Conservation (phyloP, 1,140 invertebrate species). For the Drosophila yakuba region DNA sequence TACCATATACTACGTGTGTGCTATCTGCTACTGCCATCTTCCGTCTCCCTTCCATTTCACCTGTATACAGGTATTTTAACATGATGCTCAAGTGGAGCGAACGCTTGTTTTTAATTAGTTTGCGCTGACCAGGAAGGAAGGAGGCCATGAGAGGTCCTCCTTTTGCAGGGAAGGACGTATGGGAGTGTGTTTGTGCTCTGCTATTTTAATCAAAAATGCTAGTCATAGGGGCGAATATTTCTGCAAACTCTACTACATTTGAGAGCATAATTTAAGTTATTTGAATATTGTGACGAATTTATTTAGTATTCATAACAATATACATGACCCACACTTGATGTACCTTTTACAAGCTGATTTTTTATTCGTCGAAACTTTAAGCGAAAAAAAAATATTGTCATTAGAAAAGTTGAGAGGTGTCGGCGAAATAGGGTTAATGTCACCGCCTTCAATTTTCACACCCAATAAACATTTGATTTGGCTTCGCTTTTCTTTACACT, state of each 20-base stretch:
- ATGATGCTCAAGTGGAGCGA: slow-evolving; percentile 55
- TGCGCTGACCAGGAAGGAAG: slow-evolving; percentile 51
- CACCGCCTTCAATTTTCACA: slow-evolving; percentile 64
- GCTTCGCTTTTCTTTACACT: slow-evolving; percentile 44
- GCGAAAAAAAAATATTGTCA: slow-evolving; percentile 4
- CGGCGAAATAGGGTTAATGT: slow-evolving; percentile 46
- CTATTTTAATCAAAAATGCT: slow-evolving; percentile 58
- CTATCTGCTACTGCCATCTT: background rate
- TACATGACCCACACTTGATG: too few relatives aligned
- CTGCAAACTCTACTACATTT: slow-evolving; percentile 34
- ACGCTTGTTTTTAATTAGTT: slow-evolving; percentile 62
- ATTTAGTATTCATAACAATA: too few relatives aligned
- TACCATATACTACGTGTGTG: background rate
- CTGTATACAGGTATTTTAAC: slow-evolving; percentile 48
- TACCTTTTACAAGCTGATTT: too few relatives aligned
- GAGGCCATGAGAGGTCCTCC: slow-evolving; percentile 9
- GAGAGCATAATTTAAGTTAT: slow-evolving; percentile 30
- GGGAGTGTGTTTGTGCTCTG: slow-evolving; percentile 10
- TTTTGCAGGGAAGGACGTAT: background rate
- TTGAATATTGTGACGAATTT: too few relatives aligned
- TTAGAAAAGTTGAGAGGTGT: slow-evolving; percentile 35
- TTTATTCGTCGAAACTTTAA: background rate
- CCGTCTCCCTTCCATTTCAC: slow-evolving; percentile 8
- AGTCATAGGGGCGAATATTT: slow-evolving; percentile 42
- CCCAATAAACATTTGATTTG: slow-evolving; percentile 44